Evolutionary conservation across 2,888 invertebrate genomes (phyloP).

Genomic region (Mesochorus sp.): DNA sequence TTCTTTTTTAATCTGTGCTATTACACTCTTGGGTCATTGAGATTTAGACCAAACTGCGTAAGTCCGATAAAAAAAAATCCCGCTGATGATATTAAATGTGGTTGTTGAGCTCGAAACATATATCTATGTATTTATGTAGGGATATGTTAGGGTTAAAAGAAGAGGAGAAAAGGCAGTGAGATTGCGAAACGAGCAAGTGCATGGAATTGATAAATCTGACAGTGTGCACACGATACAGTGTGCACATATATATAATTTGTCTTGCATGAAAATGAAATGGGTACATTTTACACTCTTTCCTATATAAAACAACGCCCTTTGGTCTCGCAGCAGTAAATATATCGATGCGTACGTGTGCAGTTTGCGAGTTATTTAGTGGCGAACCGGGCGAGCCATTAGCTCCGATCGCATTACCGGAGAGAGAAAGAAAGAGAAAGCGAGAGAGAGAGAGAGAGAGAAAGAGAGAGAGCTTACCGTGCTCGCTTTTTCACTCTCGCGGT

Average conservation of each 20-base stretch:
- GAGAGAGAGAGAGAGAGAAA: background rate
- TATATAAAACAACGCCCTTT: background rate
- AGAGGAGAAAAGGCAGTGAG: slow-evolving; percentile 4
- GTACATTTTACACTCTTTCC: background rate
- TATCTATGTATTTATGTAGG: background rate
- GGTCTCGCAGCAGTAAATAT: background rate
- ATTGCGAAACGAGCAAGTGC: slow-evolving; percentile 66
- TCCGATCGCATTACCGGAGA: slow-evolving; percentile 73
- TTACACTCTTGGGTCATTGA: background rate
- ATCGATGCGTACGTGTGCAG: slow-evolving; percentile 62
- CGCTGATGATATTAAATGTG: slow-evolving; percentile 37
- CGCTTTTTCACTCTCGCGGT: slow-evolving; percentile 29
- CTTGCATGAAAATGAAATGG: background rate
- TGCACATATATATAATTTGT: slow-evolving; percentile 48
- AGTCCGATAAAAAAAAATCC: slow-evolving; percentile 37
- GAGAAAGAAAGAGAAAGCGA: background rate
- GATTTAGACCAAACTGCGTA: background rate
- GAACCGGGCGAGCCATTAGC: slow-evolving; percentile 74
- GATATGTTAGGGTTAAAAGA: background rate
- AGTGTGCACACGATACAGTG: slow-evolving; percentile 54
- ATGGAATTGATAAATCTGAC: slow-evolving; percentile 72
- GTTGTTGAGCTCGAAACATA: background rate
- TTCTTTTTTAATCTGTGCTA: background rate
- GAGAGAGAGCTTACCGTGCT: slow-evolving; percentile 8
- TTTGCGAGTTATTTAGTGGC: slow-evolving; percentile 74